phyloP scores from a whole-genome alignment of 53 echinoderm and acorn worm genomes.

The Henricia sp. region DNA sequence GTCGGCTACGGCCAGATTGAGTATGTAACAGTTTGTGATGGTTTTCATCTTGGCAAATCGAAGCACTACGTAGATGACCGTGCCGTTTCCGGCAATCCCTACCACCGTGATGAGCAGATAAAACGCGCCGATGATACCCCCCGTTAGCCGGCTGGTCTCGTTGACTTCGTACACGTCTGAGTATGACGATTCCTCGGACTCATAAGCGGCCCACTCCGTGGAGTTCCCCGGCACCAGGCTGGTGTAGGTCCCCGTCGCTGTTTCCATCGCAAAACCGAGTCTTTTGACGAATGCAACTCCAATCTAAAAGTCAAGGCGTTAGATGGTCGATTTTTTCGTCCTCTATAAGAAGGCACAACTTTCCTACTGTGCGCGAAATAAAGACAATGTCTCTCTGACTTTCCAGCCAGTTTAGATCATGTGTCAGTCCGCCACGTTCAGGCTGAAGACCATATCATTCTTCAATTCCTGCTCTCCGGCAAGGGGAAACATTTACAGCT shows the following conservation, averaged over 20 bases:
- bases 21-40: slow-evolving; percentile 96
- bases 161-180: not conserved
- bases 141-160: not conserved
- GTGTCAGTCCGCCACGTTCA: not conserved
- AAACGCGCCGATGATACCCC: slow-evolving; percentile 58
- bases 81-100: slow-evolving; percentile 91
- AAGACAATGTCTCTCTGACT: no score
- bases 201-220: slow-evolving; percentile 4
- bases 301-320: not conserved
- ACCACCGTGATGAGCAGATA: slow-evolving; percentile 73
- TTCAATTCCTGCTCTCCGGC: not conserved
- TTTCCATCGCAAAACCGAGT: not conserved
- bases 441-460: not conserved
- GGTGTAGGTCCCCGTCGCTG: slow-evolving; percentile 16
- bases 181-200: not conserved
- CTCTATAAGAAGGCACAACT: no score
- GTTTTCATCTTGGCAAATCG: slow-evolving; percentile 97
- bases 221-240: slow-evolving; percentile 29
- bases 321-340: no score
- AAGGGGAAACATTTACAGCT: slow-evolving; percentile 1
- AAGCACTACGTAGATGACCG: slow-evolving; percentile 89
- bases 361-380: no score
- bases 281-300: not conserved
- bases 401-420: not conserved
- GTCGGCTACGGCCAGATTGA: slow-evolving; percentile 93